These are phyloP conservation scores for Melanerpes formicivorus DNA, from an alignment of 2,113 vertebrate species.

Conservation along the genomic window DNA sequence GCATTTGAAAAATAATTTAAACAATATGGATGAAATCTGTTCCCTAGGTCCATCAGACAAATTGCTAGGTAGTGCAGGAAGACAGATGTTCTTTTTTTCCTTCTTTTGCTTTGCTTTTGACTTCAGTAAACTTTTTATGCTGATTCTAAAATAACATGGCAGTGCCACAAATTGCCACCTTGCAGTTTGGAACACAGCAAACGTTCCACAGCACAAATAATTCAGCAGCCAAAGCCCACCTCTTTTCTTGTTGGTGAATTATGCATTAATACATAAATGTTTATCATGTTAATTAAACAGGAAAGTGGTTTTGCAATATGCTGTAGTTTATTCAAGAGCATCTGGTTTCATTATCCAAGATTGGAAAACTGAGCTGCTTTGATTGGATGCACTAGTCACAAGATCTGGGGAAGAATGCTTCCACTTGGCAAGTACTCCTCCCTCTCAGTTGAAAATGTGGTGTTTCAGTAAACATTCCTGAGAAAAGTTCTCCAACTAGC, in stretches of 20 bases:
- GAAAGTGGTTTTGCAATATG: slow-evolving; percentile 39
- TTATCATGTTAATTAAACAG: slow-evolving; percentile 50
- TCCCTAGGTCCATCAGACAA: neutral
- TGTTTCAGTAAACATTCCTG: slow-evolving; percentile 27
- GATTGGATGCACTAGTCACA: slow-evolving; percentile 16
- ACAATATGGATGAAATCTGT: neutral
- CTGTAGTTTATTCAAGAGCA: slow-evolving; percentile 41
- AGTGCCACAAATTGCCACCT: neutral
- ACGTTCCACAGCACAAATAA: neutral
- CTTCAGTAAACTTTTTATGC: neutral
- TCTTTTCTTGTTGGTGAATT: neutral
- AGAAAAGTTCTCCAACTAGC: neutral
- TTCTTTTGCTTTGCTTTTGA: neutral
- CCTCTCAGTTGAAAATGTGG: slow-evolving; percentile 14
- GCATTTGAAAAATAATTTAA: neutral
- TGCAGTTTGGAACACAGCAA: neutral
- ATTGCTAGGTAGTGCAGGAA: neutral
- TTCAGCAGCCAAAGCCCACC: neutral
- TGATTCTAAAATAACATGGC: neutral
- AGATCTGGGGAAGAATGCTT: slow-evolving; percentile 33
- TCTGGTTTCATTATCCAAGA: slow-evolving; percentile 39
- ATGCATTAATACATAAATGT: neutral
- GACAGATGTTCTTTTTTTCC: neutral
- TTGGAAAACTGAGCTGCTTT: slow-evolving; percentile 10
- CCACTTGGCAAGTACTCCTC: slow-evolving; percentile 9